These are phyloP conservation scores for Phrynocephalus vlangalii DNA, from an alignment of 2,797 vertebrate genomes.

Conservation along the genomic window DNA sequence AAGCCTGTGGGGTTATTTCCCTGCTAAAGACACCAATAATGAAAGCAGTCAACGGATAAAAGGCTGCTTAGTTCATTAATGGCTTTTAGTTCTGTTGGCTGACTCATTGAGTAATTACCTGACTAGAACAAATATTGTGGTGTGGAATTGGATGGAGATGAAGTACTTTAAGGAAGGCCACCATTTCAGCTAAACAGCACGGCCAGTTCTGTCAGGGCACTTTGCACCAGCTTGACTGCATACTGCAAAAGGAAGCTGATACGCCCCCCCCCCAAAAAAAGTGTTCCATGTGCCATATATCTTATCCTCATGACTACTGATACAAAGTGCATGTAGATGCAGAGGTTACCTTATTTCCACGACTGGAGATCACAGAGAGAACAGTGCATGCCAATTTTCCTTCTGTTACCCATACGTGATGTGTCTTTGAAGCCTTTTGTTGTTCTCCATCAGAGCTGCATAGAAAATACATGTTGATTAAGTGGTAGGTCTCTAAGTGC, in stretches of 20 bases:
- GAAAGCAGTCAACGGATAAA: background rate
- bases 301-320: too few relatives aligned
- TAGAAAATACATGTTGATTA: background rate
- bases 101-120: slow-evolving; percentile 31
- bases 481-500: background rate
- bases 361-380: background rate
- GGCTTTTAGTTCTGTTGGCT: slow-evolving; percentile 7
- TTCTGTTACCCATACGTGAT: background rate
- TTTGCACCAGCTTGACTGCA: background rate
- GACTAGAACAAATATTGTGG: slow-evolving; percentile 17
- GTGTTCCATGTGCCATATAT: background rate
- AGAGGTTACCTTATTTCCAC: background rate
- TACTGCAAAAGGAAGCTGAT: background rate
- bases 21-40: background rate
- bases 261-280: too few relatives aligned
- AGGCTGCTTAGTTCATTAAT: slow-evolving; percentile 12
- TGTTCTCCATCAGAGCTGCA: background rate
- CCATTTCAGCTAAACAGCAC: background rate
- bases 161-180: background rate
- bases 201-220: background rate
- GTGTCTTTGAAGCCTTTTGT: background rate
- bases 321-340: background rate
- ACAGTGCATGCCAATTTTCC: background rate
- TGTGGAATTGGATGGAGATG: background rate
- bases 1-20: background rate